Base-by-base conservation (phyloP, 2,797 vertebrate genomes). In the Oryzias sinensis region DNA sequence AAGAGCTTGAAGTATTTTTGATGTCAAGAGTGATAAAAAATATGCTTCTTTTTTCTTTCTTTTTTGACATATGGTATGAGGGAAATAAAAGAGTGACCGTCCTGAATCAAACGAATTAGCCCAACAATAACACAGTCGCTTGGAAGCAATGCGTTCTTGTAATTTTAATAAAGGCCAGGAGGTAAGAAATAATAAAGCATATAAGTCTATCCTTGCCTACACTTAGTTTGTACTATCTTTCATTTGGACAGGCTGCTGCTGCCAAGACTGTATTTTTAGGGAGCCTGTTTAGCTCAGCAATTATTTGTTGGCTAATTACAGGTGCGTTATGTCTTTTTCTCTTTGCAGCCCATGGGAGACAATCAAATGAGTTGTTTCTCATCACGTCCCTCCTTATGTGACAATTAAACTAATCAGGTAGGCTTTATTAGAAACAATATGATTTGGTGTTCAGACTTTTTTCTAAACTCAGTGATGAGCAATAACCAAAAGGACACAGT, bases 251-350 rank as follows among this genome's bases (percentile, higher is more conserved):
- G 49, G 65, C 64, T 8, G 78, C 59, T 72, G 42, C 44, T 47
- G 65, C 80, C 66, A 71, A 72, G 71, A 82, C 81, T 43, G 59
- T 67, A 82, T 84, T 80, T 84, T 64, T 55, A 8, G 77, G 74
- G 75, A 81, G 65, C 59, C 53, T 68, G 76, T 87, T 33, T 80
- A 84, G 67, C 62, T 72, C 50, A 57, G 65, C 70, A 80, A 77
- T 86, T 87, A 85, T 77, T 85, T 70, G 76, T 70, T 68, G 53
- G 53, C 70, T 84, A 85, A 87, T 84, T 83, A 72, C 65, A 63
- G 72, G 79, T 83, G 78, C 70, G 51, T 59, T 43, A 49, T 60
- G 50, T 60, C 69, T 72, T 65, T 66, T 62, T 58, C 11, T 68
- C 46, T 74, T 60, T 68, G 33, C 53, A 65, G 60, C 70, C 54